Evolutionary conservation across 1,140 invertebrate genomes (phyloP), one percentile per base, ranked within the genome.

Genomic region (Cydia pomonella): DNA sequence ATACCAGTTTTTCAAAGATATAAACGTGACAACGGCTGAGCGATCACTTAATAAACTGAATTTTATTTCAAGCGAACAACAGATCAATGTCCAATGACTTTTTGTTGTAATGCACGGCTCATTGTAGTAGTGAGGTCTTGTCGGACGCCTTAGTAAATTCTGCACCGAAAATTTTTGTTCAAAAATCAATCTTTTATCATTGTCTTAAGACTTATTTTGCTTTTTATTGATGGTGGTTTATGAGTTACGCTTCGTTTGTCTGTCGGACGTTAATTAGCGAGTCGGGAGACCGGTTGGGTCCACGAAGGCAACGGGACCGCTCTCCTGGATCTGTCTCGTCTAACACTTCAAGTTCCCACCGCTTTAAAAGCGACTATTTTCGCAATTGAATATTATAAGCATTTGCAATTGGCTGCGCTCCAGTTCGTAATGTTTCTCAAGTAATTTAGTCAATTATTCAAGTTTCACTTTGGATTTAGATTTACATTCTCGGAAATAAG

Each of bases 41-140:
- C 64, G 64, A 69, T 69, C 64, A 69, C 64, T 69, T 33, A 69
- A 69, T 69, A 69, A 69, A 69, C 64, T 69, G 29, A 23, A 69
- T 69, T 69, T 69, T 69, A 69, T 69, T 69, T 69, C 64, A 12
- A 69, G 29, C 29, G 64, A 38, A 69, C 64, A 69, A 33, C 64
- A 33, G 64, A 69, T 69, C 64, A 69, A 69, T 69, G 16, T 69
- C 64, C 64, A 33, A 18, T 69, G n/a, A 29, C 27, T 69, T 69
- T 69, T 69, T 69, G 29, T 38, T 69, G 29, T 6, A 33, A 18
- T 33, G 64, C 64, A 41, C 29, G 27, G 64, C n/a, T 69, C 29
- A 18, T 69, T 38, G n/a, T 33, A 33, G 29, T 69, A 59, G 64
- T 33, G 64, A 6, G 6, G 64, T 69, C n/a, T 69, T 38, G 64